Base-by-base conservation (phyloP, 2,113 vertebrate species). In the Malurus elegans region DNA sequence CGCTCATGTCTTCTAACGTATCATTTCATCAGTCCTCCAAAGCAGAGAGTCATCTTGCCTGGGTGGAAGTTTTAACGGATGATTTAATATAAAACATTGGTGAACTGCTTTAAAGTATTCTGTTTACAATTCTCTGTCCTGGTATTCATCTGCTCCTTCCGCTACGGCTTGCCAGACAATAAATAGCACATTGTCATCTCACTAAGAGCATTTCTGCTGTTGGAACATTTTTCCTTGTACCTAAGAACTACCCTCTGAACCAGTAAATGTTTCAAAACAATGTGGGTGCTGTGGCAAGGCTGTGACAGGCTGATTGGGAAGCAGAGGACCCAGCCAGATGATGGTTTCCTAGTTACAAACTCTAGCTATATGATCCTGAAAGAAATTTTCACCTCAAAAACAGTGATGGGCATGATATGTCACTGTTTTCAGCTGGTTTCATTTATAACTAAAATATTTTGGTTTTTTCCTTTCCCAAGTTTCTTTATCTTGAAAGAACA, bases 221-320 rank as follows among this genome's bases (percentile, higher is more conserved):
- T 90, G 54, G 53, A 88, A 92, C 51, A n/a, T 34, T 90, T 91
- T 83, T 92, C 90, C 75, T 44, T 83, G 47, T 50, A 80, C 81
- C 38, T 87, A 32, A 76, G 85, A 87, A 79, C 92, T 93, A 72
- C 50, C 65, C 88, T 94, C 75, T 94, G 94, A 96, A 95, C 50
- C 58, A 67, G 45, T 85, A 95, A 95, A 88, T 65, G 54, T 90
- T 94, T 95, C 79, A 92, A 95, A 96, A 92, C 76, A 90, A 82
- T 57, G 58, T 31, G 67, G 78, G 69, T 88, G 36, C 38, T 76
- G 58, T 83, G 65, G 72, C 73, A 94, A 86, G 87, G 47, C 86
- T 65, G 6, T 40, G 69, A 86, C 83, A 93, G 79, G 42, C 40
- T 88, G 79, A 48, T 71, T 72, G 56, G 58, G 32, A 96, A 86